Evolutionary conservation across 2,113 vertebrate genomes (phyloP), one percentile per base, ranked within the genome.

Genomic region (Cinclus mexicanus): DNA sequence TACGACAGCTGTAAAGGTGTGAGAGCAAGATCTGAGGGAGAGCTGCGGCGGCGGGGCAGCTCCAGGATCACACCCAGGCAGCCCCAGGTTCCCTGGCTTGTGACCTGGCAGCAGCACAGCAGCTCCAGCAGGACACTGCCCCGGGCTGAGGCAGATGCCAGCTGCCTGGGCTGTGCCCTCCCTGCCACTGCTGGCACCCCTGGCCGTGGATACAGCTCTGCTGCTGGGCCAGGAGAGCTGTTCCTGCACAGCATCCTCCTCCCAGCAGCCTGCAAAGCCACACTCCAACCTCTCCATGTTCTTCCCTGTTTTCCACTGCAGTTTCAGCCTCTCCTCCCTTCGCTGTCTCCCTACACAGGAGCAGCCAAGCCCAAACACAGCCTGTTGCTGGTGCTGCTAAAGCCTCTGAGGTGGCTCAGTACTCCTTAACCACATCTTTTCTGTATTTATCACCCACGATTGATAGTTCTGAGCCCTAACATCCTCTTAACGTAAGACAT

Each of bases 201-300:
- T 13, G 14, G 37, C 53, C 37, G 2, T 2, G 53, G 24, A 55
- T 24, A 28, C 13, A 18, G 61, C 52, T 76, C 9, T 69, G 71
- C 26, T 47, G 61, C 23, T 50, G 39, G 46, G 19, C 10, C 42
- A 63, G 55, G 33, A 46, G 12, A 46, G 50, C 26, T 23, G 14
- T 4, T 14, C 60, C 74, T 2, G 1, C 29, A 23, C 16, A 52
- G 47, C 41, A 49, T 6, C 44, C 19, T 56, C 23, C 46, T 41
- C 16, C 50, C 71, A 31, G 60, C 61, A 17, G 8, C 25, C 7
- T 55, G 29, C 69, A 35, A 5, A 41, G 71, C 59, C 18, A 0
- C 46, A 15, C 2, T 0, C n/a, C 10, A 0, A 5, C 31, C 72
- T 24, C 42, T 9, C 71, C 15, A 3, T 0, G 0, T 3, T 20